These are phyloP conservation scores for Oreochromis grahami DNA, from an alignment of 2,797 vertebrate species.

Conservation along the genomic window DNA sequence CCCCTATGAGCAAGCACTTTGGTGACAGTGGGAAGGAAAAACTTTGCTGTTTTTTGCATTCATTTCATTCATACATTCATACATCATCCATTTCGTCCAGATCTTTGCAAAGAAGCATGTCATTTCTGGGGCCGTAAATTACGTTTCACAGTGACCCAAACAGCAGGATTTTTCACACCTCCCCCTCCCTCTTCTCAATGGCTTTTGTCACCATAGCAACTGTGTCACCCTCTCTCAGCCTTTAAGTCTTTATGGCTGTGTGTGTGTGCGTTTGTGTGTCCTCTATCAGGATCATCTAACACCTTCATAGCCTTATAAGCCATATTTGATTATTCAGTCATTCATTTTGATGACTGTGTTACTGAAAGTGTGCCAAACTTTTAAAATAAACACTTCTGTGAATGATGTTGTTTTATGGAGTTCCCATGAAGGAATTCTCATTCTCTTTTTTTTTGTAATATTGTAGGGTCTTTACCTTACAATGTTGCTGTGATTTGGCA, in stretches of 20 bases:
- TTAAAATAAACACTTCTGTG: not conserved
- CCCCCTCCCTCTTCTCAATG: not conserved
- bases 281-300: too few species aligned
- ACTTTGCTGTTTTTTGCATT: not conserved
- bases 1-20: not conserved
- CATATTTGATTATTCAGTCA: too few species aligned
- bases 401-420: not conserved
- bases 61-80: not conserved
- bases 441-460: too few species aligned
- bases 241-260: not conserved
- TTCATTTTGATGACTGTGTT: too few species aligned
- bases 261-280: too few species aligned
- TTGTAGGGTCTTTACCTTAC: too few species aligned
- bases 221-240: not conserved
- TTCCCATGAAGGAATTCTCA: not conserved
- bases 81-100: rapidly evolving
- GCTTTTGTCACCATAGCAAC: not conserved
- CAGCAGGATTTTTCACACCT: not conserved
- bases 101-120: not conserved
- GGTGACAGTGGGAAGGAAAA: not conserved
- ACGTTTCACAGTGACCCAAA: not conserved
- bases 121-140: not conserved
- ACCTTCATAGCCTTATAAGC: too few species aligned
- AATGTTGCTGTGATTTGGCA: not conserved
- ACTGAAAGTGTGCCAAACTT: not conserved